phyloP scores from a whole-genome alignment of 2,113 vertebrate species.

The Coryphaenoides rupestris region DNA sequence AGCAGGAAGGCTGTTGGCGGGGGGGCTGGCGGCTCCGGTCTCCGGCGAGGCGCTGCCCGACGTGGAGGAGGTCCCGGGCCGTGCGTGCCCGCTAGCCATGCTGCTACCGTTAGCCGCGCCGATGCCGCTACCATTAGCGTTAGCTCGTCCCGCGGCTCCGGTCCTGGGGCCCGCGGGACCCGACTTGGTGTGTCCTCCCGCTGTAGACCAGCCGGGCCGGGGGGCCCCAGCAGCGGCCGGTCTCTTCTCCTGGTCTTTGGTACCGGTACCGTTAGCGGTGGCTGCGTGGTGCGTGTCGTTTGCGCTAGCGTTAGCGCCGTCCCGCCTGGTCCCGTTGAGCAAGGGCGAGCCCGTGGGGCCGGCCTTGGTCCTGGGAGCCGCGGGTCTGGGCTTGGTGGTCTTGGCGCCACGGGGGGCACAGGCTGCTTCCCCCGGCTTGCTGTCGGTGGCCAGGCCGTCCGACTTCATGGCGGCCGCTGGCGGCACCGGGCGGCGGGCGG shows the following conservation, averaged over 20 bases:
- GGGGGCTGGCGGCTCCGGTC: constrained; percentile 63
- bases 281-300: no score
- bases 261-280: no score
- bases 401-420: constrained; percentile 76
- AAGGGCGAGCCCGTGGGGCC: constrained; percentile 72
- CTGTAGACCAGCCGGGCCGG: no score
- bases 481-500: constrained; percentile 48
- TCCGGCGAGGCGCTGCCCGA: constrained; percentile 74
- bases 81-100: constrained; percentile 37
- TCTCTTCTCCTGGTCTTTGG: no score
- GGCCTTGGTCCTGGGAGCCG: constrained; percentile 77
- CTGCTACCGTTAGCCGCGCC: constrained; percentile 63
- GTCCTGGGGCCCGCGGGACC: constrained; percentile 46
- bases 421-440: constrained; percentile 76
- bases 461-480: constrained; percentile 93
- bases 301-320: no score
- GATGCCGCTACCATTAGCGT: constrained; percentile 32
- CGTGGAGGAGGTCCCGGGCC: constrained; percentile 51
- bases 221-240: no score
- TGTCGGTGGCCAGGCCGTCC: constrained; percentile 82
- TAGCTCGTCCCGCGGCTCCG: constrained; percentile 65
- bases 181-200: not conserved
- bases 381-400: constrained; percentile 73
- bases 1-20: constrained; percentile 50
- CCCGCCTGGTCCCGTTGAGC: constrained; percentile 66